Evolutionary conservation across 2,113 vertebrate genomes (phyloP).

Genomic region (Dasyurus viverrinus): DNA sequence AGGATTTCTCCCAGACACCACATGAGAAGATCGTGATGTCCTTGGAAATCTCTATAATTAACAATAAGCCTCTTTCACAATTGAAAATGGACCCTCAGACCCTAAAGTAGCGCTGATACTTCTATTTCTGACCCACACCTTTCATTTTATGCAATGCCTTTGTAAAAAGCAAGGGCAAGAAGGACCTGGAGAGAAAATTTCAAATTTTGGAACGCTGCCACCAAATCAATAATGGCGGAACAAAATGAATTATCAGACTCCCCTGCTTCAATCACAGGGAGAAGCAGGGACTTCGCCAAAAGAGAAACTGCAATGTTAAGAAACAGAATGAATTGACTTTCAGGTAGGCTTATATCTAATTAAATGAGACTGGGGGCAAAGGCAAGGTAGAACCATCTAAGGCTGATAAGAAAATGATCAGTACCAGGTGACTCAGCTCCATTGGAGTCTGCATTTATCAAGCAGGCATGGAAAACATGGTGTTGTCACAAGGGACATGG

Average conservation of each 20-base stretch:
- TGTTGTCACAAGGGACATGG: background rate
- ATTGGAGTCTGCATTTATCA: conserved; percentile 43
- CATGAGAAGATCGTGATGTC: conserved; percentile 82
- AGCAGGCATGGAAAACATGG: conserved; percentile 26
- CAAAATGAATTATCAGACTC: conserved; percentile 88
- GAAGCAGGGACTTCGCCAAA: conserved; percentile 84
- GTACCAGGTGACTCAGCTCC: conserved; percentile 73
- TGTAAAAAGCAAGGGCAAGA: conserved; percentile 86
- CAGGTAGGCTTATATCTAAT: conserved; percentile 83
- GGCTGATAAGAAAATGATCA: conserved; percentile 75
- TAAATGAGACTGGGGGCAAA: conserved; percentile 83
- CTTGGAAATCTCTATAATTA: conserved; percentile 88
- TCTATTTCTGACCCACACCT: conserved; percentile 82
- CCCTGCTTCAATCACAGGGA: conserved; percentile 84
- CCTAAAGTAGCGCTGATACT: conserved; percentile 77
- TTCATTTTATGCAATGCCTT: conserved; percentile 84
- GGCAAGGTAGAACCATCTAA: conserved; percentile 73
- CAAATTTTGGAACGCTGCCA: conserved; percentile 87
- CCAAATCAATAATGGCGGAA: conserved; percentile 88
- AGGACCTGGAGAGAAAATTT: conserved; percentile 86
- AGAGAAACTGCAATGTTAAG: conserved; percentile 83
- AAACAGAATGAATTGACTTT: conserved; percentile 83
- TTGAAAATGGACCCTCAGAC: conserved; percentile 84
- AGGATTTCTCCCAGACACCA: conserved; percentile 80
- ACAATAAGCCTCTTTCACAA: conserved; percentile 85